Percentiles rank a stretch among this genome's conserved stretches.
These are phyloP conservation scores for Mycteria americana DNA, from an alignment of 2,797 vertebrate species.

Conservation along the genomic window DNA sequence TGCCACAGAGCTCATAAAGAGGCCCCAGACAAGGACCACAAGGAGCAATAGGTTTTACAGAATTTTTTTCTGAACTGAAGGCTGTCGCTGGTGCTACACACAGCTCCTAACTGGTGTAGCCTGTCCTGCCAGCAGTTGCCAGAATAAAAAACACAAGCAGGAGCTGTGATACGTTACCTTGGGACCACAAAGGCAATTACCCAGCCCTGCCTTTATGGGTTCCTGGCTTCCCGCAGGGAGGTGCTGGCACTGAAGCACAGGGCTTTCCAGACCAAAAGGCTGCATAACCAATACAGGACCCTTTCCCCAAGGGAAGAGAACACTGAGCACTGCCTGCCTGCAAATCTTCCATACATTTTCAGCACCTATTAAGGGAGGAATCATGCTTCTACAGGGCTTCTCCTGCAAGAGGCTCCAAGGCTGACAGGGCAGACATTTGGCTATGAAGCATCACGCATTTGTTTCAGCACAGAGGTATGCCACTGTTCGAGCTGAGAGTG, in stretches of 20 bases:
- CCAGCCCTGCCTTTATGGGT: background rate
- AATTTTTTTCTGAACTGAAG: background rate
- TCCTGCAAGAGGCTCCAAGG: background rate
- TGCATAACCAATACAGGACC: background rate
- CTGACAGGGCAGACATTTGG: background rate
- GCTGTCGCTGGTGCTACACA: background rate
- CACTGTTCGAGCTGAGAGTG: background rate
- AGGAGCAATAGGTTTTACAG: background rate
- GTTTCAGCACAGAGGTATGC: background rate
- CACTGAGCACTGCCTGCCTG: background rate
- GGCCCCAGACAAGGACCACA: background rate
- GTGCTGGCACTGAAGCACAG: background rate
- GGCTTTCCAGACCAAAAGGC: background rate
- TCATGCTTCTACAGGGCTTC: background rate
- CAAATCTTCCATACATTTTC: background rate
- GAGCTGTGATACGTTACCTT: background rate
- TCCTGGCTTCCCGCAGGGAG: background rate
- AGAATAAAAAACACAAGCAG: background rate
- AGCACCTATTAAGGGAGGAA: background rate
- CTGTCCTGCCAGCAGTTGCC: background rate
- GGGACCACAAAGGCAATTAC: background rate
- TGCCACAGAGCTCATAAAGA: background rate
- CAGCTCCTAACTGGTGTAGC: background rate
- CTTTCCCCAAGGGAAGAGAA: background rate
- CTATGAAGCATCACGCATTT: background rate